Evolutionary conservation across 2,797 vertebrate genomes (phyloP), one percentile per base, ranked within the genome.

Genomic region (Pogonophryne albipinna): DNA sequence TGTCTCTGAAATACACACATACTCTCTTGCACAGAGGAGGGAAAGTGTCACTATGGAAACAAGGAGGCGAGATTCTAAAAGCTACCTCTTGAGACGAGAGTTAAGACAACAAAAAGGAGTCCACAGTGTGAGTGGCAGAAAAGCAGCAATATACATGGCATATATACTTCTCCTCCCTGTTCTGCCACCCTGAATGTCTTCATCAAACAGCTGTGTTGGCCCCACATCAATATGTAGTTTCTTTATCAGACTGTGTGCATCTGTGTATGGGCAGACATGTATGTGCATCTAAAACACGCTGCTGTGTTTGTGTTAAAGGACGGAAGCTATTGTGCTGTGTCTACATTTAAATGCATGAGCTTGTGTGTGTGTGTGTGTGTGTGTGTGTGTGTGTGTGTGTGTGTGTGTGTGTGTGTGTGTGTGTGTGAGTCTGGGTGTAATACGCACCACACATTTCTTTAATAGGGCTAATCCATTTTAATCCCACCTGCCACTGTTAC

Each of bases 41-140:
- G 85, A 92, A 94, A 94, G 93, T 94, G 95, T 96, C 94, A 95
- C 94, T 95, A 95, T 96, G 95, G 95, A 94, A 96, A 96, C 95
- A 94, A 94, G 92, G 93, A 94, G 93, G 91, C 91, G 86, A 93
- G 94, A 94, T 93, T 95, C 94, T 95, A 92, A 94, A 95, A 94
- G 94, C 94, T 93, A 93, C 93, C 93, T 95, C 94, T 95, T 90
- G 91, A 94, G 93, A 92, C 87, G 85, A 87, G 92, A 93, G 92
- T 93, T 93, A 91, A 93, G 89, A 94, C 92, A 94, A 94, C 93
- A 94, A 92, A 91, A 92, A 89, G 85, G 84, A 93, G 93, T 94
- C 92, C 93, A 91, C 87, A 80, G 87, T 87, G 84, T 91, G 89
- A 91, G 87, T 93, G 92, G 86, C 87, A 88, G 87, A 78, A 86